phyloP scores from a whole-genome alignment of 2,113 vertebrate species.

The Rattus norvegicus region DNA sequence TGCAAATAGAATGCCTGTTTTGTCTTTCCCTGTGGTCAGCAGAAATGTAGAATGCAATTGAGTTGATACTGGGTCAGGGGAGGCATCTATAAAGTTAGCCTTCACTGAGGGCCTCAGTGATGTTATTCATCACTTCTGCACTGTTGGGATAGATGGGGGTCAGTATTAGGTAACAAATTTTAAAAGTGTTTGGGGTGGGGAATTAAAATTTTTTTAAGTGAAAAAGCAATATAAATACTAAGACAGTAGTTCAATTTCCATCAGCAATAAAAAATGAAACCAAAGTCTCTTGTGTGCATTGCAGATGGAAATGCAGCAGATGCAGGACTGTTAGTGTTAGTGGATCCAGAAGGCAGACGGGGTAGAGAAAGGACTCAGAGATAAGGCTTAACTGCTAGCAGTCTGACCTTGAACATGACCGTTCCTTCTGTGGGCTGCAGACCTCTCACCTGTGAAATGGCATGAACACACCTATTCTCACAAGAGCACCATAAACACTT shows the following conservation, averaged over 20 bases:
- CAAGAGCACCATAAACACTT: not conserved
- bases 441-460: not conserved
- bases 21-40: constrained; percentile 96
- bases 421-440: not conserved
- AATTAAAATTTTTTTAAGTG: not conserved
- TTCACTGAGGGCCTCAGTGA: constrained; percentile 86
- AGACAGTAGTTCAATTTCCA: constrained; percentile 20
- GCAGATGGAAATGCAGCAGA: constrained; percentile 3
- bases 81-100: constrained; percentile 90
- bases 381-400: not conserved
- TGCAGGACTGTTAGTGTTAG: not conserved
- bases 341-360: not conserved
- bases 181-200: constrained; percentile 22
- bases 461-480: not conserved
- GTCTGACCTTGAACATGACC: not conserved
- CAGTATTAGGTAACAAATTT: constrained; percentile 25
- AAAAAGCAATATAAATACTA: constrained; percentile 65
- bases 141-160: constrained; percentile 71
- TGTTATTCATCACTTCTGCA: constrained; percentile 81
- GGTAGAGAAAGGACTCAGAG: not conserved
- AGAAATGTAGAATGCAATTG: constrained; percentile 89
- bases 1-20: constrained; percentile 92
- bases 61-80: constrained; percentile 93
- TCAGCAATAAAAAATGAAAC: constrained; percentile 30
- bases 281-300: constrained; percentile 8